Evolutionary conservation across 2,113 vertebrate genomes (phyloP), one percentile per base, ranked within the genome.

Genomic region (Machaerirhynchus nigripectus): DNA sequence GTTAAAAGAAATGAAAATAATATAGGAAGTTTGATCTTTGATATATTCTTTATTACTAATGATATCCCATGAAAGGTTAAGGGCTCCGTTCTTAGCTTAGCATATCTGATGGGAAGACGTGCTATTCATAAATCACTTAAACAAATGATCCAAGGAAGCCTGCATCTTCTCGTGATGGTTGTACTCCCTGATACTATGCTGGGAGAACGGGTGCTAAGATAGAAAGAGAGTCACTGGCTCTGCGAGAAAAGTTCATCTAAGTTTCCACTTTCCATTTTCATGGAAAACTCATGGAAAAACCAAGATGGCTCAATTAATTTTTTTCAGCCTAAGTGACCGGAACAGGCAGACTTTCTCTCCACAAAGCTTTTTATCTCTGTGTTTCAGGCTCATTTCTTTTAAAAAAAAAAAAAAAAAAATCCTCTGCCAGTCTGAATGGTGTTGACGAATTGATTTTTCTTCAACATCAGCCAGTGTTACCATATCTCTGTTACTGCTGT

Each of bases 1-100:
- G 93, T 92, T 92, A 91, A 84, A 82, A 91, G 94, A 94, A 85
- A 84, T 92, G 90, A 97, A 49, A 82, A 92, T 91, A 92, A 92
- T 87, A 78, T 81, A 95, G 88, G 33, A 86, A 70, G 61, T 61
- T 81, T 92, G 79, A 75, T 92, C 80, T 75, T 56, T 75, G 69
- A 96, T 75, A 90, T 89, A 70, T 90, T 83, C 95, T 91, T 87
- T 93, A 73, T 79, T 73, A 91, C 78, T 95, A 88, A 93, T 53
- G 53, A 39, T 84, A 37, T 86, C 91, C 89, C 42, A 17, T 39
- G 67, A 46, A 44, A 78, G 65, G 56, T 90, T 93, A 91, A 91
- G 82, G 85, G 23, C 89, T 97, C 96, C 3, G 11, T 95, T 93
- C 93, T 91, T 91, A 87, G 71, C 59, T 79, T 92, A 90, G 94